phyloP scores from a whole-genome alignment of 2,888 invertebrate species.

The Stegophylla sp. region DNA sequence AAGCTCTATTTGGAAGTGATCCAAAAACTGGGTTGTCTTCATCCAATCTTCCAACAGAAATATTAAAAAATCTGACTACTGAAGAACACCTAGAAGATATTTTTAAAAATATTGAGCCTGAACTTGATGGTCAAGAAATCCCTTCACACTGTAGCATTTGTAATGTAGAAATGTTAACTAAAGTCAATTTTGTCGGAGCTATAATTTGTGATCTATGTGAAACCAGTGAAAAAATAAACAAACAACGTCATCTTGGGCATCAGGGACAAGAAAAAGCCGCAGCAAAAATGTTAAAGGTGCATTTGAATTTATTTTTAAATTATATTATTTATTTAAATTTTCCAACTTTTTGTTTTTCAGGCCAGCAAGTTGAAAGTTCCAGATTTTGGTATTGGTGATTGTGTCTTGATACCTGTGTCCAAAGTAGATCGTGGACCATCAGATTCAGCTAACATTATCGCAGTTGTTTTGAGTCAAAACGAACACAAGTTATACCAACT shows the following conservation, averaged over 20 bases:
- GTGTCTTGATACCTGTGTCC: conserved; percentile 44
- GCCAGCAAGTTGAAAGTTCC: neutral
- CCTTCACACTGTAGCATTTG: too few species aligned
- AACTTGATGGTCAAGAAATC: too few species aligned
- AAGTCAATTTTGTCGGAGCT: too few species aligned
- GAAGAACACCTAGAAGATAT: neutral
- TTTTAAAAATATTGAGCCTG: too few species aligned
- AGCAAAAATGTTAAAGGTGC: too few species aligned
- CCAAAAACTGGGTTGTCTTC: conserved; percentile 14
- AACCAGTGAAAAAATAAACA: too few species aligned
- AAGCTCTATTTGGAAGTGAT: conserved; percentile 36
- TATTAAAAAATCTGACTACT: neutral
- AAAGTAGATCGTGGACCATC: conserved; percentile 50
- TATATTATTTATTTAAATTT: neutral
- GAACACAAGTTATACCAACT: neutral
- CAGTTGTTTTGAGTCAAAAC: neutral
- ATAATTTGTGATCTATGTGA: too few species aligned
- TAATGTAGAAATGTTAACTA: too few species aligned
- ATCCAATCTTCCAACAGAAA: conserved; percentile 19
- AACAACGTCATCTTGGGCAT: too few species aligned
- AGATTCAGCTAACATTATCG: conserved; percentile 42
- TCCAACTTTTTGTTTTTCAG: neutral
- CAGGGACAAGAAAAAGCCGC: too few species aligned
- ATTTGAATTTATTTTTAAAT: too few species aligned
- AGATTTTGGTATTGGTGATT: conserved; percentile 20